These are phyloP conservation scores for Crypturellus undulatus DNA, from an alignment of 2,113 vertebrate genomes.

Conservation along the genomic window DNA sequence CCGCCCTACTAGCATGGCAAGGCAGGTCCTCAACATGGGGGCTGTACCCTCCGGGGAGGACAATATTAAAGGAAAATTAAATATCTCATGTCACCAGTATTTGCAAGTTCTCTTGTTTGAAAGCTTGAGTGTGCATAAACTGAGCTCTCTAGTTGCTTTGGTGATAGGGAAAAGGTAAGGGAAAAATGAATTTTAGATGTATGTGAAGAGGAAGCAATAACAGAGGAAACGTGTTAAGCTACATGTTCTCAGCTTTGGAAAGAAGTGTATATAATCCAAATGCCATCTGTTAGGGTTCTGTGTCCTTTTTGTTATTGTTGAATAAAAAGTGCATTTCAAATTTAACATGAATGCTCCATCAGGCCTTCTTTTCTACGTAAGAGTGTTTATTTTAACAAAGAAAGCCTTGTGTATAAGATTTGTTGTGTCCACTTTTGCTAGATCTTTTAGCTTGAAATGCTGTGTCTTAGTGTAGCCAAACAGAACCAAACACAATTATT, in stretches of 20 bases:
- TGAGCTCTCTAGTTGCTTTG: accelerated
- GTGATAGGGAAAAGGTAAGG: accelerated
- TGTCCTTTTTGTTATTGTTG: not conserved
- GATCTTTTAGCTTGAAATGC: not conserved
- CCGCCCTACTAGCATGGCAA: not conserved
- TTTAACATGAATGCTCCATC: not conserved
- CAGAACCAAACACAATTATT: not conserved
- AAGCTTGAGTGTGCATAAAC: not conserved
- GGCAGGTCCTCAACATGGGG: not conserved
- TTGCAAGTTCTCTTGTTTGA: not conserved
- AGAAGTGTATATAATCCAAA: accelerated
- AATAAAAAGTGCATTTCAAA: accelerated
- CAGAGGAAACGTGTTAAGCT: no score
- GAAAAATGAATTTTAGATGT: not conserved
- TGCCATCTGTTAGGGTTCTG: not conserved
- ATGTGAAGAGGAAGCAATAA: not conserved
- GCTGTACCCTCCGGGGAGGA: not conserved
- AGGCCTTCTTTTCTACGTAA: not conserved
- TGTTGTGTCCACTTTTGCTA: not conserved
- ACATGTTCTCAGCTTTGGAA: not conserved
- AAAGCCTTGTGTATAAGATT: not conserved
- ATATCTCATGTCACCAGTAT: not conserved
- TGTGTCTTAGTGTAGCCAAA: not conserved
- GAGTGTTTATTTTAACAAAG: accelerated
- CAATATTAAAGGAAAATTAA: not conserved